Percentiles rank a stretch among this genome's conserved stretches.
Conservation (phyloP, 2,888 invertebrate genomes). For the Clitarchus hookeri region DNA sequence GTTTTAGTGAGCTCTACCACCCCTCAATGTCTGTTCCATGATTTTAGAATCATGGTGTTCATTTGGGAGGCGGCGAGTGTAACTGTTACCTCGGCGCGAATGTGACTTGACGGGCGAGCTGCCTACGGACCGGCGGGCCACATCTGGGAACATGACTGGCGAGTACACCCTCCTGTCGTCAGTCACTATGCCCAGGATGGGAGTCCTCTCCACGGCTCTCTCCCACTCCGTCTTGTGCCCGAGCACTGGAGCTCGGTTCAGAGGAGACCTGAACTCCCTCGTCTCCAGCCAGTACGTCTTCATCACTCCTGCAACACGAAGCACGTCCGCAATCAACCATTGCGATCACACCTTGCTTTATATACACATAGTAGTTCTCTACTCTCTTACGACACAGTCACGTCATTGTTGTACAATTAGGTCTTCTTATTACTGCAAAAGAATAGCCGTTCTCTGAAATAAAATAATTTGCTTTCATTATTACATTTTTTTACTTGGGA, state of each 20-base stretch:
- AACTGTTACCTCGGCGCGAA: constrained; percentile 47
- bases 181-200: constrained; percentile 31
- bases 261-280: constrained; percentile 67
- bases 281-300: constrained; percentile 88
- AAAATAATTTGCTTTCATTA: too few species aligned
- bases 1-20: too few species aligned
- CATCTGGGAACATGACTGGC: constrained; percentile 83
- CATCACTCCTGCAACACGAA: constrained; percentile 67
- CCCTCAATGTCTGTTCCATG: too few species aligned
- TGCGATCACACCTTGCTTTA: too few species aligned
- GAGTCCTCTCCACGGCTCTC: constrained; percentile 57
- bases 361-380: too few species aligned
- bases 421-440: too few species aligned
- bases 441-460: too few species aligned
- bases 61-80: too few species aligned
- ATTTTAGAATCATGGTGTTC: too few species aligned
- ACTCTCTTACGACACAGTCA: too few species aligned
- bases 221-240: constrained; percentile 59
- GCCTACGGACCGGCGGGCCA: constrained; percentile 76
- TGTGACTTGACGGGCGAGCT: constrained; percentile 69
- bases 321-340: constrained; percentile 31
- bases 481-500: too few species aligned
- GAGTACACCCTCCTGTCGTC: constrained; percentile 77
- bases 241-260: constrained; percentile 51
- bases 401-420: too few species aligned